Evolutionary conservation across 2,888 invertebrate species (phyloP), one percentile per base, ranked within the genome.

Genomic region (Argyresthia goedartella): DNA sequence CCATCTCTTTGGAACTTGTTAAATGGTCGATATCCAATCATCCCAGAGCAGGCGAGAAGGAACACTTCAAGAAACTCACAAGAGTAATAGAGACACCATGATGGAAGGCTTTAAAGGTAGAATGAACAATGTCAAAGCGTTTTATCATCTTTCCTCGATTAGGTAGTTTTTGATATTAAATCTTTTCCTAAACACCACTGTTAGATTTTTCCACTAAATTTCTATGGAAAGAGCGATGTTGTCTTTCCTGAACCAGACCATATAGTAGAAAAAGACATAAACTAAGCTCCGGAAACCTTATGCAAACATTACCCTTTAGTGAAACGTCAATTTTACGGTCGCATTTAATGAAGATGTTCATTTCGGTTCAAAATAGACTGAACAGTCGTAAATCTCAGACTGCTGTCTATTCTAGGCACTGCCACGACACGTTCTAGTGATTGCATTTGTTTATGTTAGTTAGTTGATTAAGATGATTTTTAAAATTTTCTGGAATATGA

Each of bases 61-160:
- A 54, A 59, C 46, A 56, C 65, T 55, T 57, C 51, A 59, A 55
- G 56, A 55, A 54, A 53, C 54, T 39, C 44, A 60, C 46, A 14
- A 67, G 72, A 72, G 64, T 57, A 72, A 77, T 72, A 74, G 63
- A 63, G 73, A 70, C 56, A 66, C 62, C 63, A 66, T 76, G 79
- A 77, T 81, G 75, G 84, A 81, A 81, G 85, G 86, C 84, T 86
- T 82, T 86, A 85, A 85, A 84, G 84, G 86, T 85, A 81, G 86
- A 86, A 69, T 73, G 76, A 80, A 74, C 81, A 80, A 72, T 81
- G 71, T 69, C 81, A 85, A 84, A 35, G 13, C 77, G 75, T 79
- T 73, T 71, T 76, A 81, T 78, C 84, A 81, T 6, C 9, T 77
- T 80, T 76, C 76, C 77, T 76, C 77, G 78, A 81, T 81, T 84